Base-by-base conservation (phyloP, 2,888 invertebrate species). In the Molanna angustata region DNA sequence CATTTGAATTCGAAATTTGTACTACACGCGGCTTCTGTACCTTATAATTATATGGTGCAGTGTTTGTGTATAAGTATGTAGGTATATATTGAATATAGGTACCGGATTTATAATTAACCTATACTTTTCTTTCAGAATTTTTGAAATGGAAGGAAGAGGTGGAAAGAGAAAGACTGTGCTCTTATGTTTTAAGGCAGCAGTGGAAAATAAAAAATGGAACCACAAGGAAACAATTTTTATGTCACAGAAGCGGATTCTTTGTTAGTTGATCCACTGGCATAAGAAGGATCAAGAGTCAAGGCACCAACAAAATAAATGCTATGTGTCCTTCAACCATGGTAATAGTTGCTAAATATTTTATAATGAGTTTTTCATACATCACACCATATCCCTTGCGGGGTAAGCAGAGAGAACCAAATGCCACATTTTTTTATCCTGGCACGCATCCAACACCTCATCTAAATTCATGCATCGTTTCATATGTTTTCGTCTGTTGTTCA, bases 171-270 rank as follows among this genome's bases (percentile, higher is more conserved):
- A 13, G 4, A n/a, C 13, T n/a, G 13, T 11, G 13, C 13, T 35
- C 35, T 14, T 35, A 11, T 35, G 35, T 35, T 9, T 4, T 9
- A 35, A 35, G 13, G 14, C 35, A 35, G 4, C 35, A 13, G 35
- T 11, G 35, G 9, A 35, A 35, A 35, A 4, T 35, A 13, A 6
- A 35, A 35, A 35, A 35, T 11, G 35, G 35, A 11, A 13, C 35
- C 6, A 35, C 35, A 35, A 35, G 14, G 13, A 13, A 13, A 13
- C 13, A 35, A 4, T 35, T 35, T 13, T 11, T 6, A 35, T 35
- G 35, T 35, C 35, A 35, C 35, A 35, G 35, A 35, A 35, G 35
- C 14, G 35, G 35, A 35, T 35, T 35, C 13, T 35, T 35, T n/a
- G 14, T 13, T 4, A 35, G 35, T 35, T 4, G 13, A 35, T 35